Conservation (phyloP, 2,113 vertebrate genomes). For the Vidua macroura region DNA sequence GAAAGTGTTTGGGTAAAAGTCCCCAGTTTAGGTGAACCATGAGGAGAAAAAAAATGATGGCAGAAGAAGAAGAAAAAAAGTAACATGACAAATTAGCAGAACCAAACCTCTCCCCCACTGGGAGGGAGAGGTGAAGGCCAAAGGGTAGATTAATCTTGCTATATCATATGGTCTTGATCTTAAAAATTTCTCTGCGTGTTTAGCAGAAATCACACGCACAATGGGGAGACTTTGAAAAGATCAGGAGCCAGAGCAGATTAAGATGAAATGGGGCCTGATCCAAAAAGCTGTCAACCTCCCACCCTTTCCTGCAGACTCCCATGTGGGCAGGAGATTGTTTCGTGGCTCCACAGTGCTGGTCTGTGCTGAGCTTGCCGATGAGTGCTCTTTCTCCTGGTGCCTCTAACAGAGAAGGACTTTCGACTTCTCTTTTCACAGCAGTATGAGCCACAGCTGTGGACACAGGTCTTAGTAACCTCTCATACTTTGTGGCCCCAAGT, state of each 20-base stretch:
- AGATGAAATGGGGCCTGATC: constrained; percentile 56
- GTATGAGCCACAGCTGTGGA: not conserved
- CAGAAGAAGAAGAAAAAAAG: not conserved
- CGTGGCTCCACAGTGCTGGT: constrained; percentile 13
- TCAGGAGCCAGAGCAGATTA: constrained; percentile 51
- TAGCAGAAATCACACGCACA: constrained; percentile 56
- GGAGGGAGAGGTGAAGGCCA: constrained; percentile 63
- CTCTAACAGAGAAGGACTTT: not conserved
- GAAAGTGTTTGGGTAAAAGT: constrained; percentile 52
- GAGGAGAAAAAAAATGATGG: constrained; percentile 25
- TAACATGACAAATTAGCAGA: constrained; percentile 66
- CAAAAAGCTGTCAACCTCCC: constrained; percentile 61
- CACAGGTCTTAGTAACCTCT: not conserved
- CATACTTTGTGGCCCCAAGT: not conserved
- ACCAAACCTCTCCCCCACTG: constrained; percentile 49
- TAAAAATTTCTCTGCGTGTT: constrained; percentile 51
- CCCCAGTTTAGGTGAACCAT: constrained; percentile 50
- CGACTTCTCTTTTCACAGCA: not conserved
- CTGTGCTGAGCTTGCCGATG: not conserved
- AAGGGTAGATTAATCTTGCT: constrained; percentile 69
- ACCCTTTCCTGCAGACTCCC: constrained; percentile 65
- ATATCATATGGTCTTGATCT: constrained; percentile 65
- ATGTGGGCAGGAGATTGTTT: constrained; percentile 42
- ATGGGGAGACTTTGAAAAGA: constrained; percentile 53
- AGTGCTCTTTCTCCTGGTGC: not conserved